Percentiles rank a stretch among this genome's conserved stretches.
These are phyloP conservation scores for Drosophila algonquin DNA, from an alignment of 2,888 invertebrate genomes.

Conservation along the genomic window DNA sequence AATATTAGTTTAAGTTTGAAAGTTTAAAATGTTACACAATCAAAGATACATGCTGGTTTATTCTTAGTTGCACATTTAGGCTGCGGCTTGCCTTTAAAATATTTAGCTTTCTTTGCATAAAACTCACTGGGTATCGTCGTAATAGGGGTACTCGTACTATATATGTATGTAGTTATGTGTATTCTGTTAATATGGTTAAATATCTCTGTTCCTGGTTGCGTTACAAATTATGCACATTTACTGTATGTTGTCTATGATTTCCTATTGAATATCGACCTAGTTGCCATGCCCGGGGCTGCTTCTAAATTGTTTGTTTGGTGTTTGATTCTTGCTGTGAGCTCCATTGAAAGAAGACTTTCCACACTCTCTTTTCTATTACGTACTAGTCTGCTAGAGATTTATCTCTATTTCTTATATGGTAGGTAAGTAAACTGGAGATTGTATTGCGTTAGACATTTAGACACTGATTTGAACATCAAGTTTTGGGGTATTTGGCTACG, in stretches of 20 bases:
- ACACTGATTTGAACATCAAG: slow-evolving; percentile 36
- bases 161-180: slow-evolving; percentile 23
- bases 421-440: slow-evolving; percentile 64
- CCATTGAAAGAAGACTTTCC: slow-evolving; percentile 30
- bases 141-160: slow-evolving; percentile 25
- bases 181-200: slow-evolving; percentile 42
- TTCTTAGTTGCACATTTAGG: slow-evolving; percentile 62
- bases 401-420: slow-evolving; percentile 33
- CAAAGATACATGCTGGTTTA: slow-evolving; percentile 67
- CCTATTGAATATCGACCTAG: neutral
- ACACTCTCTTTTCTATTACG: slow-evolving; percentile 30
- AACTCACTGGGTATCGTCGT: slow-evolving; percentile 43
- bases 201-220: slow-evolving; percentile 7
- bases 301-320: slow-evolving; percentile 68
- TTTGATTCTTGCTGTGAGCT: slow-evolving; percentile 79
- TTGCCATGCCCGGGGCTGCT: slow-evolving; percentile 35
- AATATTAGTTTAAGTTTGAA: slow-evolving; percentile 70
- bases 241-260: slow-evolving; percentile 24
- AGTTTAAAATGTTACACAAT: slow-evolving; percentile 75
- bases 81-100: slow-evolving; percentile 53
- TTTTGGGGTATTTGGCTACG: neutral
- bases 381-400: slow-evolving; percentile 15
- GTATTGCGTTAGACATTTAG: slow-evolving; percentile 65
- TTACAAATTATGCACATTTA: slow-evolving; percentile 23
- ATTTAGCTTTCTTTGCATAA: slow-evolving; percentile 71